A percentile compares a stretch with the other conserved stretches of the same genome.
phyloP scores from a whole-genome alignment of 2,113 vertebrate species.

The Xerus inauris region DNA sequence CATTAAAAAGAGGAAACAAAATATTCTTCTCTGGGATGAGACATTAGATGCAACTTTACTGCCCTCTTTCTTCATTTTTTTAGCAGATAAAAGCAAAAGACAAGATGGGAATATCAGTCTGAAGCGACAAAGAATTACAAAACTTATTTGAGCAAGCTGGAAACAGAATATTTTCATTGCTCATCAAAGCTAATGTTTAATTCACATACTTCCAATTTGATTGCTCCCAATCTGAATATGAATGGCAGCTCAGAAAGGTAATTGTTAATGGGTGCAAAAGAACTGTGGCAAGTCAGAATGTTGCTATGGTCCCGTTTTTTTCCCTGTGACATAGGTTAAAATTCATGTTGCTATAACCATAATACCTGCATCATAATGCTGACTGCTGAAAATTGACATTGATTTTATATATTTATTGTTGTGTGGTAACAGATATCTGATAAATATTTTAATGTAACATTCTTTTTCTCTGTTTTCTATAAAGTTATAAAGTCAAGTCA shows the following conservation, averaged over 20 bases:
- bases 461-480: neutral
- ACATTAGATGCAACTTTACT: neutral
- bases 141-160: neutral
- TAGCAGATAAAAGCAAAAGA: conserved; percentile 1
- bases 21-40: neutral
- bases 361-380: neutral
- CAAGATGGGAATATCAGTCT: neutral
- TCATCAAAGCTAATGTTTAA: neutral
- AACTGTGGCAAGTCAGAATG: neutral
- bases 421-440: neutral
- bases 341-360: neutral
- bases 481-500: neutral
- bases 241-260: neutral
- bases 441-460: neutral
- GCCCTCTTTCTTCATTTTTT: neutral
- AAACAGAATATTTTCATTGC: neutral
- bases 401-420: neutral
- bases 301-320: neutral
- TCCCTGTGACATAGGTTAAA: neutral
- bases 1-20: neutral
- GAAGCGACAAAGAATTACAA: neutral
- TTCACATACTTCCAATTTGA: neutral
- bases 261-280: neutral
- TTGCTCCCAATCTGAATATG: neutral
- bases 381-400: neutral